Percentiles rank a stretch among this genome's conserved stretches.
Conservation (phyloP, 2,888 invertebrate species). For the Yponomeuta cagnagella region DNA sequence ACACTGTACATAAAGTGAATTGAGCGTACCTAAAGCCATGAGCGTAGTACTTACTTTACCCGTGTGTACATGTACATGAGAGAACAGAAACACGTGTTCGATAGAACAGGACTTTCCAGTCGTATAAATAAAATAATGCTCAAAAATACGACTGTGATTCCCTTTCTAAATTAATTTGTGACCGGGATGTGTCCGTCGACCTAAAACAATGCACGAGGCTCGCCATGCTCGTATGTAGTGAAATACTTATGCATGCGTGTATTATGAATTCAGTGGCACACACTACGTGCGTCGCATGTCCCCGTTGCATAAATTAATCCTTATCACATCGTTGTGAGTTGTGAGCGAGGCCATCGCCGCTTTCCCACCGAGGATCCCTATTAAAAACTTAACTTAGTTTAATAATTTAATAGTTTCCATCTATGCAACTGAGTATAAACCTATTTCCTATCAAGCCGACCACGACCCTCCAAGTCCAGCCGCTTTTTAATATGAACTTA, state of each 20-base stretch:
- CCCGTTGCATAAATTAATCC: slow-evolving; percentile 50
- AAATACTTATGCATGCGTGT: neutral
- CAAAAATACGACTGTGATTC: neutral
- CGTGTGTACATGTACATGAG: neutral
- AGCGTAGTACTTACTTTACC: no score
- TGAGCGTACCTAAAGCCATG: no score
- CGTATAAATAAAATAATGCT: neutral
- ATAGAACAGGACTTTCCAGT: neutral
- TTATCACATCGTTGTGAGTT: slow-evolving; percentile 29
- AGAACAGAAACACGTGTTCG: neutral
- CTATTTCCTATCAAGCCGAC: no score
- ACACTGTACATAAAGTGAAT: no score
- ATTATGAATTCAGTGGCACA: slow-evolving; percentile 7
- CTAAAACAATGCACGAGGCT: slow-evolving; percentile 1
- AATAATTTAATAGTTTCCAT: no score
- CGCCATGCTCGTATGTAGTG: neutral
- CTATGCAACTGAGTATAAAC: no score
- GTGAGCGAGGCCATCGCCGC: slow-evolving; percentile 1
- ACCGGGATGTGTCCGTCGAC: neutral
- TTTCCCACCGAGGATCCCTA: slow-evolving; percentile 1
- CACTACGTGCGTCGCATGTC: slow-evolving; percentile 26
- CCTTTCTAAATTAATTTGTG: neutral
- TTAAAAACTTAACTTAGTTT: no score
- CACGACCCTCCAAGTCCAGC: neutral
- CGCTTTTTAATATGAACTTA: neutral